These are phyloP conservation scores for Synanceia verrucosa DNA, from an alignment of 2,797 vertebrate species.

Conservation along the genomic window DNA sequence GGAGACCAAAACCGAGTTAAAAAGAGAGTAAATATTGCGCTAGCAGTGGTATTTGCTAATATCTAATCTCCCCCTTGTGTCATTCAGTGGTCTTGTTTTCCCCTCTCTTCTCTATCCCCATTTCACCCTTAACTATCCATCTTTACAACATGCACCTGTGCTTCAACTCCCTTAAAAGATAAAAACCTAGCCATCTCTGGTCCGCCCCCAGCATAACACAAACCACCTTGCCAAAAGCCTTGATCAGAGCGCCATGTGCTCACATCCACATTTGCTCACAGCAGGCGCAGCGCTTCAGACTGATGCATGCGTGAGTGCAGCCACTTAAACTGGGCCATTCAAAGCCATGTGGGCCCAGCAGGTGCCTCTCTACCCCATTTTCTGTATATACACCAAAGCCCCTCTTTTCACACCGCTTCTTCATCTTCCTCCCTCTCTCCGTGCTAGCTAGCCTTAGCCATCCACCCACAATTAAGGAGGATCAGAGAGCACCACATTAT, in stretches of 20 bases:
- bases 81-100: slow-evolving; percentile 10
- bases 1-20: not conserved
- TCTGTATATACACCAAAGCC: slow-evolving; percentile 14
- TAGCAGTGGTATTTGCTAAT: too few species aligned
- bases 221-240: slow-evolving; percentile 57
- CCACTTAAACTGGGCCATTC: slow-evolving; percentile 69
- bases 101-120: not conserved
- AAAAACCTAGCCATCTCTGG: slow-evolving; percentile 17
- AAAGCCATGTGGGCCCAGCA: slow-evolving; percentile 75
- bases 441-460: slow-evolving; percentile 28
- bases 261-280: slow-evolving; percentile 56
- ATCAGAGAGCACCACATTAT: slow-evolving; percentile 63
- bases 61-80: not conserved
- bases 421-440: slow-evolving; percentile 29
- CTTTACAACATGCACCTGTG: slow-evolving; percentile 71
- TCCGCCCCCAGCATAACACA: slow-evolving; percentile 32
- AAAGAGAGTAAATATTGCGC: not conserved
- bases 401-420: slow-evolving; percentile 26
- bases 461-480: slow-evolving; percentile 68
- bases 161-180: slow-evolving; percentile 31
- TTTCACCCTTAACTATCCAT: slow-evolving; percentile 14
- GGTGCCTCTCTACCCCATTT: slow-evolving; percentile 55
- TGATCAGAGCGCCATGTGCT: slow-evolving; percentile 68
- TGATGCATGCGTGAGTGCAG: slow-evolving; percentile 73
- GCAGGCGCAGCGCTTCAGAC: slow-evolving; percentile 61